Percentiles rank a stretch among this genome's conserved stretches.
These are phyloP conservation scores for Aphidius colemani DNA, from an alignment of 2,888 invertebrate genomes.

Conservation along the genomic window DNA sequence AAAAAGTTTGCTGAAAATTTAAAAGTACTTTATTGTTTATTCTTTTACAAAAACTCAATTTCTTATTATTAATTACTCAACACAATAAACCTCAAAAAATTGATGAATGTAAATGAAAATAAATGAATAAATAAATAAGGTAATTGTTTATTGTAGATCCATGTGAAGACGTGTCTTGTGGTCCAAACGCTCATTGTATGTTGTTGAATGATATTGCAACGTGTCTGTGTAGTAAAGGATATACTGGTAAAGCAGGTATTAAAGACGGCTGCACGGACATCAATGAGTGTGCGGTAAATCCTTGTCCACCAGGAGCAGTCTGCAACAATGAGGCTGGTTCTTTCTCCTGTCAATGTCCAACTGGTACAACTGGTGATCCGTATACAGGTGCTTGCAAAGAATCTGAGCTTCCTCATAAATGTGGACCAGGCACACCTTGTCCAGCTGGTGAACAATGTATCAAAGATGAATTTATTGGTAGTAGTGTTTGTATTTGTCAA, in stretches of 20 bases:
- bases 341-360: constrained; percentile 87
- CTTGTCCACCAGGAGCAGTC: constrained; percentile 83
- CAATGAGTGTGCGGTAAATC: constrained; percentile 82
- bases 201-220: constrained; percentile 80
- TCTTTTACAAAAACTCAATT: too few species aligned
- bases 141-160: constrained; percentile 72
- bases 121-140: too few species aligned
- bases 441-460: constrained; percentile 86
- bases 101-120: too few species aligned
- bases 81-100: too few species aligned
- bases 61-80: not conserved
- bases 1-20: too few species aligned
- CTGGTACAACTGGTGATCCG: constrained; percentile 79
- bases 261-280: constrained; percentile 82
- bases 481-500: constrained; percentile 86
- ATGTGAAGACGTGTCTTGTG: constrained; percentile 83
- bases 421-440: constrained; percentile 78
- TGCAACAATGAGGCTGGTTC: constrained; percentile 88
- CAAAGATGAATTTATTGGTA: constrained; percentile 72
- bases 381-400: constrained; percentile 77
- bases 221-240: constrained; percentile 83
- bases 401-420: constrained; percentile 69
- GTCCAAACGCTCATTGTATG: constrained; percentile 88
- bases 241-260: constrained; percentile 70
- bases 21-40: too few species aligned